Evolutionary conservation across 2,888 invertebrate genomes (phyloP), one percentile per base, ranked within the genome.

Genomic region (Macrostomum cliftonense): DNA sequence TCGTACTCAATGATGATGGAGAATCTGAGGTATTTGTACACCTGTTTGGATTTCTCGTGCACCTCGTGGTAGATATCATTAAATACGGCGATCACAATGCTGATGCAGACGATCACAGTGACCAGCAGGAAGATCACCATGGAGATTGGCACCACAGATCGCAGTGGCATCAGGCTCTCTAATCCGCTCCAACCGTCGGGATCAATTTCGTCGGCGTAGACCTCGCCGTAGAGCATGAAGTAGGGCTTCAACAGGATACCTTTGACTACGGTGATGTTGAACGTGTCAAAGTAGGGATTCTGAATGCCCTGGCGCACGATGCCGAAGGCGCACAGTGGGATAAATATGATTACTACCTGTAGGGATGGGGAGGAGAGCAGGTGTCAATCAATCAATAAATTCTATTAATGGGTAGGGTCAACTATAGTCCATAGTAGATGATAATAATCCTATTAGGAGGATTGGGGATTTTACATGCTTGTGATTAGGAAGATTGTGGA

Each of bases 21-120:
- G 84, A 75, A 97, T 55, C 93, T 78, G 76, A 93, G 93, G 70
- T 91, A 95, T 83, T 93, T 89, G 95, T 95, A 97, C 71, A 86
- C 85, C 77, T 91, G 87, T 73, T 88, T 85, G 54, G 93, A 86
- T 63, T 87, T 82, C 57, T 87, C 83, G 74, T 91, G 91, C 61
- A 91, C 52, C 14, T 37, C 21, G 11, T 37, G 14, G 21, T 36
- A 19, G 2, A 64, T 69, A 67, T 58, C 75, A 76, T 97, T 97
- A 77, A 97, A 97, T 50, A 93, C 91, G 47, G 97, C 97, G 64
- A 97, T 97, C 58, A 97, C 79, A 53, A 97, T 78, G 74, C 95
- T 97, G 71, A 97, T 87, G 57, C 97, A 78, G 51, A 97, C 77
- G 63, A 97, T 91, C 70, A 95, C 95, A 57, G 93, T 89, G 59